Evolutionary conservation across 2,113 vertebrate species (phyloP).

Genomic region (Alces alces): DNA sequence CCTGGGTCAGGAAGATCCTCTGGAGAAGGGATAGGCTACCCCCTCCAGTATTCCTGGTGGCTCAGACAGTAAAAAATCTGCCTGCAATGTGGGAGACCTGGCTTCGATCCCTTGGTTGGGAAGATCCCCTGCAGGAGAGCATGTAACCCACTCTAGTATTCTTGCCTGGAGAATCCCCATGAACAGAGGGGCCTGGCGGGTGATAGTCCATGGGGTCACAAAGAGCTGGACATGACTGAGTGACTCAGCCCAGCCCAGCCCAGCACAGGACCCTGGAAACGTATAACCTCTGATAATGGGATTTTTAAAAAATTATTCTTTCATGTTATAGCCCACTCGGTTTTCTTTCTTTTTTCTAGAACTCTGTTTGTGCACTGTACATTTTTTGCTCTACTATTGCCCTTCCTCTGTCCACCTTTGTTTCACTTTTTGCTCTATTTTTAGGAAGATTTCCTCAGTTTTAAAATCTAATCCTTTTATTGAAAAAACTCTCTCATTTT

Average conservation of each 20-base stretch:
- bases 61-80: not conserved
- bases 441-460: not conserved
- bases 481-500: not conserved
- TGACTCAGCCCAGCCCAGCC: not conserved
- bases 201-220: not conserved
- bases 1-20: not conserved
- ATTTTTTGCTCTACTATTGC: not conserved
- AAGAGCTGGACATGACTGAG: not conserved
- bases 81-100: not conserved
- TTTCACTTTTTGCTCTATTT: not conserved
- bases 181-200: not conserved
- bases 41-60: not conserved
- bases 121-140: not conserved
- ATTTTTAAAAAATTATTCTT: not conserved
- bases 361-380: not conserved
- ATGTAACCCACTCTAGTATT: not conserved
- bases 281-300: not conserved
- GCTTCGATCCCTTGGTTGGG: not conserved
- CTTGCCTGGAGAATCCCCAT: not conserved
- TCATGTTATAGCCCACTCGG: not conserved
- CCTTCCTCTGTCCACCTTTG: not conserved
- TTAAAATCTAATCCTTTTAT: not conserved
- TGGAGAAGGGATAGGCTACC: not conserved
- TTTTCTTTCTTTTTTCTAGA: not conserved
- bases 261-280: not conserved